Base-by-base conservation (phyloP, 2,888 invertebrate species). In the Carterocephalus palaemon region DNA sequence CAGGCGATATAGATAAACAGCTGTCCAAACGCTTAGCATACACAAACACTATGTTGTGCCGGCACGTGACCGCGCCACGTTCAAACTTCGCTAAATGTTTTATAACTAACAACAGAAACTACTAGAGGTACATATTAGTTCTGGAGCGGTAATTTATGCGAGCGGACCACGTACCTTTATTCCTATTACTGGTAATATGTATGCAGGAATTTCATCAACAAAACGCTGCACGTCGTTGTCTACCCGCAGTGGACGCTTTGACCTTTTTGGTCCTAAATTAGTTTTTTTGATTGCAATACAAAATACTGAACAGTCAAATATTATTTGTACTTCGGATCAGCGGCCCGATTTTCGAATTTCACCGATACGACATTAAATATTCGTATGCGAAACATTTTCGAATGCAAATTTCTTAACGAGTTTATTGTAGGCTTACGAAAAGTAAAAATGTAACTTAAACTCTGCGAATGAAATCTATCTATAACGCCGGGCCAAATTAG, bases 181-280 rank as follows among this genome's bases (percentile, higher is more conserved):
- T 36, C 43, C 43, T 36, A 12, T 36, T 22, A 43, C 36, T 43
- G 26, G 34, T 42, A 42, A 42, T 42, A 34, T 42, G 4, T 43
- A 36, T 43, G 36, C 43, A 36, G 43, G 43, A 43, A 43, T 43
- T 36, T 29, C 23, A 29, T 28, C 36, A 43, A 33, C 36, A 43
- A 43, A 36, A 22, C 36, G 10, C 12, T 29, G 36, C 16, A 29
- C 22, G 43, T 29, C 23, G 43, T 8, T 10, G 15, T 29, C 22
- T 20, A 8, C 22, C 12, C 29, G 20, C 13, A 10, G 10, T 34
- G 36, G 28, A 29, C 32, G 26, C 9, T 15, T 23, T 29, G 36
- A 20, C 10, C 16, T 43, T 34, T 29, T 16, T 28, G n/a, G n/a
- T n/a, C n/a, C n/a, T n/a, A n/a, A n/a, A n/a, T n/a, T n/a, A n/a